Evolutionary conservation across 2,888 invertebrate species (phyloP).

Genomic region (Asteroscopus sphinx): DNA sequence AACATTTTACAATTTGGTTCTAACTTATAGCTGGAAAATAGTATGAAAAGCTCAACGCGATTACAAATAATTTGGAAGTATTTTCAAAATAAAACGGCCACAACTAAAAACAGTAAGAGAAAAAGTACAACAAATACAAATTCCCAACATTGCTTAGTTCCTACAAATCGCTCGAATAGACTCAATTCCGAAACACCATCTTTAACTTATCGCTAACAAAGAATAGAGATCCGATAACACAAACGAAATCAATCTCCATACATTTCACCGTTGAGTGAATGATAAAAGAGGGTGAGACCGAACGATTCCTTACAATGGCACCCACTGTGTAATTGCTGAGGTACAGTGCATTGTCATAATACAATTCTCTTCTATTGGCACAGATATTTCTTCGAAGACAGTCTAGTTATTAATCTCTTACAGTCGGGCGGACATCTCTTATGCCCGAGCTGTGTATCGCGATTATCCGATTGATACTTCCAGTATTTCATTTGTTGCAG

Average conservation of each 20-base stretch:
- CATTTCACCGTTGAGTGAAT: conserved; percentile 70
- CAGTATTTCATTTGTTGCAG: conserved; percentile 27
- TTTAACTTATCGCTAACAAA: conserved; percentile 40
- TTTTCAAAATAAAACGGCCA: too few species aligned
- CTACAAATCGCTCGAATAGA: conserved; percentile 13
- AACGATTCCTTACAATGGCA: conserved; percentile 69
- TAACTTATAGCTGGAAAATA: too few species aligned
- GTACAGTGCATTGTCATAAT: conserved; percentile 76
- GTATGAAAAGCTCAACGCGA: too few species aligned
- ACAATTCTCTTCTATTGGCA: conserved; percentile 71
- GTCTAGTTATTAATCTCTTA: conserved; percentile 54
- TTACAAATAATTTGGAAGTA: too few species aligned
- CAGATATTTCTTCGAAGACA: conserved; percentile 58
- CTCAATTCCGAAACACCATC: conserved; percentile 25
- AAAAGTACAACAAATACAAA: background rate
- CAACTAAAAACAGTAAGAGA: background rate
- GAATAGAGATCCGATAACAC: conserved; percentile 65
- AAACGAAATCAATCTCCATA: conserved; percentile 73
- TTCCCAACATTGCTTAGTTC: background rate
- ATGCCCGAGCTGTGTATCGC: conserved; percentile 38
- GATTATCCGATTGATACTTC: conserved; percentile 40
- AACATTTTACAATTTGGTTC: too few species aligned
- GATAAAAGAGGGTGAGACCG: conserved; percentile 65
- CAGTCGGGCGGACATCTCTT: conserved; percentile 39
- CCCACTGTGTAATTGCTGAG: conserved; percentile 74